phyloP scores from a whole-genome alignment of 2,113 vertebrate species.

The Lathamus discolor region DNA sequence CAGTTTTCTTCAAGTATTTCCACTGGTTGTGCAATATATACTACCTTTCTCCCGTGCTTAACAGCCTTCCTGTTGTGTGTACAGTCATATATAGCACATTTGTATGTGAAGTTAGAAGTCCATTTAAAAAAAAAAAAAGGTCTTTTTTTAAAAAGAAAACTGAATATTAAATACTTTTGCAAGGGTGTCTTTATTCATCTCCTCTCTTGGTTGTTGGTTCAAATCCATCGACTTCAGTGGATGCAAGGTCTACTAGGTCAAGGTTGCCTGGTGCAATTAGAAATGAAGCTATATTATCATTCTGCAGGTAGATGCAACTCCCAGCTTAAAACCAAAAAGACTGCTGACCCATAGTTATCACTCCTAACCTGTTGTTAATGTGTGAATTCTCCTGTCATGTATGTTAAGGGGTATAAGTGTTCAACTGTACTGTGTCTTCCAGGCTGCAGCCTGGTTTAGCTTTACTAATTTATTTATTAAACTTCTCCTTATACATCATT shows the following conservation, averaged over 20 bases:
- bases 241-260: background rate
- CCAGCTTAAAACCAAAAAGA: background rate
- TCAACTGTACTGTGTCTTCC: background rate
- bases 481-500: background rate
- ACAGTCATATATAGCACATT: background rate
- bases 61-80: background rate
- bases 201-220: background rate
- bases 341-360: background rate
- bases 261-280: background rate
- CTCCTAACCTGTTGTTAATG: background rate
- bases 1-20: slow-evolving; percentile 30
- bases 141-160: background rate
- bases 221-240: background rate
- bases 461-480: background rate
- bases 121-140: background rate
- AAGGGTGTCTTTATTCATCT: background rate
- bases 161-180: background rate
- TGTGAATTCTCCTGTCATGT: background rate
- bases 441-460: background rate
- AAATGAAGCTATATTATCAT: background rate
- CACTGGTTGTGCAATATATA: background rate
- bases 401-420: background rate
- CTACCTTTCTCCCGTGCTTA: background rate
- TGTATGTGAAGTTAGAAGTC: background rate
- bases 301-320: background rate